phyloP scores from a whole-genome alignment of 2,797 vertebrate species.

The Melanotaenia maccullochi region DNA sequence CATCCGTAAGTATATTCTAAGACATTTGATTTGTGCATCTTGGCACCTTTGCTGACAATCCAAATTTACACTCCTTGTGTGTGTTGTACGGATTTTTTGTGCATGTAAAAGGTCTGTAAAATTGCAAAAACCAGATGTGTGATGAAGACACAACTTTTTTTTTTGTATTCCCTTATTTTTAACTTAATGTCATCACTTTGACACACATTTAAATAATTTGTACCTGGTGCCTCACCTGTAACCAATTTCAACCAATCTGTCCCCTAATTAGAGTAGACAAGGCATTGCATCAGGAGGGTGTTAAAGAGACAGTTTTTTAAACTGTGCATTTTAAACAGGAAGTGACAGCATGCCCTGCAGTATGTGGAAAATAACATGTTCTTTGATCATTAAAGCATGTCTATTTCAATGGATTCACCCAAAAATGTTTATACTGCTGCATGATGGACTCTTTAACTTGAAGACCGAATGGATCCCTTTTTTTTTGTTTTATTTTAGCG shows the following conservation, averaged over 20 bases:
- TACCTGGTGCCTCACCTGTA: neutral
- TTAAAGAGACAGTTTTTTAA: neutral
- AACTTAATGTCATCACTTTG: neutral
- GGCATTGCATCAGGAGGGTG: neutral
- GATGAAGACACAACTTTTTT: neutral
- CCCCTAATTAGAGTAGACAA: neutral
- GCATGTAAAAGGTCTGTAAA: neutral
- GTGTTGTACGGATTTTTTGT: neutral
- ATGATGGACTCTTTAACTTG: neutral
- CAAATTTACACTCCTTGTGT: neutral
- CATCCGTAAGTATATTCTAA: conserved; percentile 88
- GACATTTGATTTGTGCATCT: neutral
- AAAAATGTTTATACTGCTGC: neutral
- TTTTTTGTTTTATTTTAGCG: neutral
- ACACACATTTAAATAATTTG: neutral
- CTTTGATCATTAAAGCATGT: neutral
- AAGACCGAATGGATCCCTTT: neutral
- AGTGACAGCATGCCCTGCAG: neutral
- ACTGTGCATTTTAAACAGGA: neutral
- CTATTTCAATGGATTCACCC: neutral
- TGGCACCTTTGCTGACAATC: neutral
- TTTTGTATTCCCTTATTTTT: neutral
- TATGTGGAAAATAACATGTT: neutral
- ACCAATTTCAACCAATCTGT: neutral
- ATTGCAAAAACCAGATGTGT: neutral